Evolutionary conservation across 2,797 vertebrate species (phyloP), one percentile per base, ranked within the genome.

Genomic region (Rhynchonycteris naso): DNA sequence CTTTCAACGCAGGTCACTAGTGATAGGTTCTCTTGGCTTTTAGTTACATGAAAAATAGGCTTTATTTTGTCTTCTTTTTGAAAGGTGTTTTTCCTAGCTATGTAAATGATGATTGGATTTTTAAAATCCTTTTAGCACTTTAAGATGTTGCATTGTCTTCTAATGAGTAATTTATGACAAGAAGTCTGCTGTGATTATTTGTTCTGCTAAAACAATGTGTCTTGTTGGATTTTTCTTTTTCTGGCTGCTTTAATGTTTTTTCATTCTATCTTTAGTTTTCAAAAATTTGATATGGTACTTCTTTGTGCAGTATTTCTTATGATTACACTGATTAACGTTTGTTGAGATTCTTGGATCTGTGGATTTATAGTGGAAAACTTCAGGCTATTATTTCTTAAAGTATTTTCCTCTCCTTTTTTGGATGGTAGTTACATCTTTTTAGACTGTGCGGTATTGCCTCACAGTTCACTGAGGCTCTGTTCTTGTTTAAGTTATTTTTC

Each of bases 41-140:
- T 43, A 52, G 76, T 50, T 19, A 79, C 35, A 16, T 63, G 38
- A 63, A 79, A 79, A 88, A 38, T 22, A 5, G 54, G 2, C 13
- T 72, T 71, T 69, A 15, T 58, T 78, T 72, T 86, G 69, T 43
- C 35, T 71, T 90, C 28, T 87, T 90, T 94, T 75, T 87, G 22
- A 52, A 90, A 89, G 21, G 7, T 68, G 16, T 66, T 65, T 92
- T 35, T 8, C 52, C 2, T 18, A 12, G 28, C 16, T 82, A 22
- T 59, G 52, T 52, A 91, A 81, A 75, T 52, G 12, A 22, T 59
- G 14, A 12, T 35, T 71, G 14, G 6, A 1, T 69, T 47, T 69
- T 72, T 54, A 28, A 30, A 7, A 18, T 28, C 7, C 14, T 91
- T 75, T 80, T 8, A n/a, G 28, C 30, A 14, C 54, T 68, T 63